phyloP scores from a whole-genome alignment of 2,113 vertebrate genomes.

The Dryoscopus gambensis region DNA sequence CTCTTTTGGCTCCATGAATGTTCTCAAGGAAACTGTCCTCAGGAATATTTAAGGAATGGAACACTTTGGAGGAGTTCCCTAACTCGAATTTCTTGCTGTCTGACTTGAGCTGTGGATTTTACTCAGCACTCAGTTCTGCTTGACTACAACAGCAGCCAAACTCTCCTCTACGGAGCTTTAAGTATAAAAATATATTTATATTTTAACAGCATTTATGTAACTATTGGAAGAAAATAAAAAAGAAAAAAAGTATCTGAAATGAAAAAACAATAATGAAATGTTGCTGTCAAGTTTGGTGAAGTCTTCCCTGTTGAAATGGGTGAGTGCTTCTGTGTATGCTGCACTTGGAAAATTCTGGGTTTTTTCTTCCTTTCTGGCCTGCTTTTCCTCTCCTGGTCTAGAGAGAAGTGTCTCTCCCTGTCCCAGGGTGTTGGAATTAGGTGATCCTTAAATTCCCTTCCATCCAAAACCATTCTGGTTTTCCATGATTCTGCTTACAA shows the following conservation, averaged over 20 bases:
- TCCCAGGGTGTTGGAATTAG: neutral
- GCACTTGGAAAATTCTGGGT: neutral
- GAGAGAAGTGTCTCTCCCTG: neutral
- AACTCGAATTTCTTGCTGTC: neutral
- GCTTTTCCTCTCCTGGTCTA: neutral
- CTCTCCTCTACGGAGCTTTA: neutral
- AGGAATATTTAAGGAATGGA: neutral
- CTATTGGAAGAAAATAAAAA: neutral
- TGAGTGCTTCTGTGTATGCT: neutral
- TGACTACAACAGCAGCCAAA: neutral
- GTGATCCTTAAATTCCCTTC: neutral
- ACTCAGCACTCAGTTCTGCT: neutral
- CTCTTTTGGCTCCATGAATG: neutral
- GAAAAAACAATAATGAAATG: neutral
- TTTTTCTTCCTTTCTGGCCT: neutral
- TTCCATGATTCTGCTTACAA: neutral
- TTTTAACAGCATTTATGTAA: neutral
- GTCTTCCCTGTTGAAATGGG: neutral
- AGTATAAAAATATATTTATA: neutral
- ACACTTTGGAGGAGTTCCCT: neutral
- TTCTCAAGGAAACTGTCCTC: neutral
- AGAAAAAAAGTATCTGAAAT: neutral
- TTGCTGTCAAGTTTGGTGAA: neutral
- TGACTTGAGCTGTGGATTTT: neutral
- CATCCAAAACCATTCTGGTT: neutral